These are phyloP conservation scores for Pipistrellus pipistrellus DNA, from an alignment of 2,797 vertebrate genomes.

Conservation along the genomic window DNA sequence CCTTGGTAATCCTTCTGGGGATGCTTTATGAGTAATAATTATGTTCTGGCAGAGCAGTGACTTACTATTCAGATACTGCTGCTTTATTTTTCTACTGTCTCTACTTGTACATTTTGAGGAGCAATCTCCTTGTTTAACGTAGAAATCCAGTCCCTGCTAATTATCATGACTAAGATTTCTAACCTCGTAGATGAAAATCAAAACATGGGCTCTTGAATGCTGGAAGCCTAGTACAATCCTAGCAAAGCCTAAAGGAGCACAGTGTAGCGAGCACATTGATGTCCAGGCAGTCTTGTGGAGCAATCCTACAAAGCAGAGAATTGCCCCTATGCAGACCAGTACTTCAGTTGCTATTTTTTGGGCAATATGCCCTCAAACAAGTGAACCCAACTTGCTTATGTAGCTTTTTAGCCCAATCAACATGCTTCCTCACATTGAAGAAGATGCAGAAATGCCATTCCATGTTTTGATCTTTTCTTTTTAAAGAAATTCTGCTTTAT, in stretches of 20 bases:
- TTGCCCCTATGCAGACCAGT: background rate
- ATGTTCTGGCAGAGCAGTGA: background rate
- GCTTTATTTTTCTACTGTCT: conserved; percentile 49
- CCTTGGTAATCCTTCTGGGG: background rate
- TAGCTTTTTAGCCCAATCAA: background rate
- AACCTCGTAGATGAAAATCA: conserved; percentile 68
- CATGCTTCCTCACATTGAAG: background rate
- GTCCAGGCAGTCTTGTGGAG: background rate
- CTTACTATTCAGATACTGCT: background rate
- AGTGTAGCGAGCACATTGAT: background rate
- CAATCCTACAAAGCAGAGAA: conserved; percentile 44
- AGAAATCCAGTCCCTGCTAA: conserved; percentile 75
- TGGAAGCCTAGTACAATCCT: conserved; percentile 47
- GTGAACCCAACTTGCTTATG: background rate
- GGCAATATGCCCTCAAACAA: background rate
- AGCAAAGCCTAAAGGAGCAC: background rate
- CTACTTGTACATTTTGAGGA: conserved; percentile 66
- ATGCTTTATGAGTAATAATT: background rate
- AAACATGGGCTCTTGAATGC: conserved; percentile 48
- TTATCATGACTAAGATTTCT: conserved; percentile 72
- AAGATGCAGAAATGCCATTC: conserved; percentile 43
- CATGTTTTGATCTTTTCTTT: background rate
- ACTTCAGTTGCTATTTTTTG: conserved; percentile 37
- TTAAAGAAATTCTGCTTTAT: conserved; percentile 48
- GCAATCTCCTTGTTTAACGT: conserved; percentile 44